Conservation (phyloP, 2,888 invertebrate genomes). For the Ochropleura leucogaster region DNA sequence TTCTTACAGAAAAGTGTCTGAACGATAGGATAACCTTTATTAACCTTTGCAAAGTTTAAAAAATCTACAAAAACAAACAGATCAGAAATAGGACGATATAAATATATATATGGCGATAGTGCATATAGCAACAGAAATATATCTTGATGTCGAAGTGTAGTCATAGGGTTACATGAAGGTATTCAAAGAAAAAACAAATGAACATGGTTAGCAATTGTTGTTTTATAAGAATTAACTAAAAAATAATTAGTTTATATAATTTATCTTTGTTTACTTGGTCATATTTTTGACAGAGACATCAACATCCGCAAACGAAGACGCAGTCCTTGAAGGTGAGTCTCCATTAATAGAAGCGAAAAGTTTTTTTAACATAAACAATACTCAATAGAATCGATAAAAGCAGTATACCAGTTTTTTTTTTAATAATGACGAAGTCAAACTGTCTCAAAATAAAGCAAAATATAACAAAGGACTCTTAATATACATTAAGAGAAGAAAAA, state of each 20-base stretch:
- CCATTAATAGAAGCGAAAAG: background rate
- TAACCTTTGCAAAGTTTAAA: no score
- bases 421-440: background rate
- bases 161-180: no score
- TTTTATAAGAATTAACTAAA: no score
- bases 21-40: no score
- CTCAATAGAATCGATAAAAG: background rate
- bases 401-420: background rate
- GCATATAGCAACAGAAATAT: background rate
- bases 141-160: background rate
- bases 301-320: background rate
- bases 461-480: no score
- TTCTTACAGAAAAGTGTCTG: no score
- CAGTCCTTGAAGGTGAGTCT: conserved; percentile 1
- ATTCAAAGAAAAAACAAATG: no score
- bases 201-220: no score
- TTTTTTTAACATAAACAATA: no score
- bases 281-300: conserved; percentile 27
- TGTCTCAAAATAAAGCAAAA: background rate
- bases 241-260: no score
- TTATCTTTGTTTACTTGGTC: background rate
- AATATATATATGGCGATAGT: background rate
- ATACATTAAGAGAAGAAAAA: background rate
- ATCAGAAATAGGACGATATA: no score
- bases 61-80: no score